phyloP scores from a whole-genome alignment of 2,888 invertebrate species.

The Xestia ashworthii region DNA sequence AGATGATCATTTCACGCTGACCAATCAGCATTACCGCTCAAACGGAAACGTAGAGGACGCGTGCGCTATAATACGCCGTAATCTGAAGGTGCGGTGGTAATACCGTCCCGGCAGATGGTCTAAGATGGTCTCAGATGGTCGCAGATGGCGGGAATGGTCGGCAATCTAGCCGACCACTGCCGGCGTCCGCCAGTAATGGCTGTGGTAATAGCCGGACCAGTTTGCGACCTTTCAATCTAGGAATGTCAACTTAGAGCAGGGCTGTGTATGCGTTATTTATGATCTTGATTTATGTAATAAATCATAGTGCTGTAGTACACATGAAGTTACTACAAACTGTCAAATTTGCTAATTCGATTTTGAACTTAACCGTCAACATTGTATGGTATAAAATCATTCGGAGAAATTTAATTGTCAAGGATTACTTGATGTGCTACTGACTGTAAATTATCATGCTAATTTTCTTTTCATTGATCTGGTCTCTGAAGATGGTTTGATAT shows the following conservation, averaged over 20 bases:
- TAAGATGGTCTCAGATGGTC: constrained; percentile 70
- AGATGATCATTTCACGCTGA: constrained; percentile 66
- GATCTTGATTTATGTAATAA: constrained; percentile 28
- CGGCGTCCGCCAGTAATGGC: constrained; percentile 77
- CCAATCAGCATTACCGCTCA: constrained; percentile 66
- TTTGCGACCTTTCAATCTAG: constrained; percentile 81
- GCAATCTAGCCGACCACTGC: constrained; percentile 79
- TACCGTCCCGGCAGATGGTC: constrained; percentile 71
- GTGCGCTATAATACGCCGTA: constrained; percentile 80
- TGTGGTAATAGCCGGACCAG: constrained; percentile 77
- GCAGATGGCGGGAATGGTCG: constrained; percentile 71
- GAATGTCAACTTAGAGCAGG: constrained; percentile 76
- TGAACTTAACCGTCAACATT: no score
- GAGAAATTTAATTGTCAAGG: no score
- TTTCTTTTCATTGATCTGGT: constrained; percentile 36
- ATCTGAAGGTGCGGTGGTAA: constrained; percentile 75
- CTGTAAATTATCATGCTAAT: constrained; percentile 37
- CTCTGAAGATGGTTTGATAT: constrained; percentile 17
- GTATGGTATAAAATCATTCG: no score
- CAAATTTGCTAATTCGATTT: no score
- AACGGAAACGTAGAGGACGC: constrained; percentile 73
- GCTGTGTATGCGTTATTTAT: constrained; percentile 60
- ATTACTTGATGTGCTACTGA: no score
- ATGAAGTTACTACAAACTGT: no score
- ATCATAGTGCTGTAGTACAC: constrained; percentile 5